phyloP scores from a whole-genome alignment of 2,113 vertebrate species.

The Cyprinus carpio region DNA sequence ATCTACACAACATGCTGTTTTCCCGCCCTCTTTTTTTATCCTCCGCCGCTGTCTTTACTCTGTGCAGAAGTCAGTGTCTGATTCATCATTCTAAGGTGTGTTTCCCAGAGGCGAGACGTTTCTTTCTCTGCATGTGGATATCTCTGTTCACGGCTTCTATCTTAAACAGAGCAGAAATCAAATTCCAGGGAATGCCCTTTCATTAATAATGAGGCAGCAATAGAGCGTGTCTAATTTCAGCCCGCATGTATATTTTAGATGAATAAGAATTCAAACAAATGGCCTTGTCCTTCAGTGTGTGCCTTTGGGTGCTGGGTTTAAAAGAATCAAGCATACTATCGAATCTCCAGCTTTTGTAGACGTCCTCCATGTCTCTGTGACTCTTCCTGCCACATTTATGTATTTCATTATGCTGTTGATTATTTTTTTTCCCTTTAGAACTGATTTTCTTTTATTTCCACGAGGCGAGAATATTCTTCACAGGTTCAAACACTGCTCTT shows the following conservation, averaged over 20 bases:
- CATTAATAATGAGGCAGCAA: conserved; percentile 17
- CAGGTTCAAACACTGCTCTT: background rate
- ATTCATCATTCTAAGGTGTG: background rate
- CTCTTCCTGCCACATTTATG: background rate
- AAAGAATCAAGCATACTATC: background rate
- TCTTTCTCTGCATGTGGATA: background rate
- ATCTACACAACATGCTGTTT: background rate
- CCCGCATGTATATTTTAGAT: conserved; percentile 1
- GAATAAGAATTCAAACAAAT: background rate
- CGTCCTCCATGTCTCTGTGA: background rate
- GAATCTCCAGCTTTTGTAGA: background rate
- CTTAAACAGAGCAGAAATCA: conserved; percentile 31
- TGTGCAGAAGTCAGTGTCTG: background rate
- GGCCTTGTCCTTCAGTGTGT: background rate
- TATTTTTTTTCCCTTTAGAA: background rate
- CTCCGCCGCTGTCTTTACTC: background rate
- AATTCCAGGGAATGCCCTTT: conserved; percentile 33
- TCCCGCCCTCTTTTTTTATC: background rate
- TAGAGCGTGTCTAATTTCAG: background rate
- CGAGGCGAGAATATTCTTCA: background rate
- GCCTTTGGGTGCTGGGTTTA: background rate
- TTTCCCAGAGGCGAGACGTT: background rate
- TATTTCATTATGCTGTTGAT: background rate
- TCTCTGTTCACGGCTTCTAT: conserved; percentile 10
- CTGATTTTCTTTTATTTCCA: background rate